Base-by-base conservation (phyloP, 2,797 vertebrate genomes). In the Ctenopoma multispine region DNA sequence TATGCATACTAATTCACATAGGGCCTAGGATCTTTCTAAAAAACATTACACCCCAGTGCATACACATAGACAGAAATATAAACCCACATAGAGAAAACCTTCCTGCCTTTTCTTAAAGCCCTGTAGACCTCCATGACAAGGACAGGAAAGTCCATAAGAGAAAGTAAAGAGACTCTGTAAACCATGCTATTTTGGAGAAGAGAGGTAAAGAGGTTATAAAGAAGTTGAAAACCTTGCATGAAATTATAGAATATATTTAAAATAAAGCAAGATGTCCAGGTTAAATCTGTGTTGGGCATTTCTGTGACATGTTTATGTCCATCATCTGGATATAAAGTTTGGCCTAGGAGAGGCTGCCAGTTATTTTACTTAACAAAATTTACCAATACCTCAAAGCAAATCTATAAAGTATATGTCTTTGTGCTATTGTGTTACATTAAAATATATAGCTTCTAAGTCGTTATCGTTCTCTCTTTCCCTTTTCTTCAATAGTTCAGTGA, bases 1-100 rank as follows among this genome's bases (percentile, higher is more conserved):
- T 94, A 90, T 87, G 89, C 83, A 83, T 84, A 89, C 83, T 93
- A 93, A 94, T 94, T 91, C 81, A 69, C 80, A 85, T 40, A 81
- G 72, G 82, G 70, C 61, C 40, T 41, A 12, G 38, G 48, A 82
- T 85, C 68, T 51, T 84, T 84, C 27, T 20, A 31, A 65, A 81
- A 66, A 40, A 63, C 50, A 29, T 36, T 8, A 21, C 44, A 44
- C 31, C 51, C 41, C 54, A 43, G 47, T 24, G 55, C 57, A 69
- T 53, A 56, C 12, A 31, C 40, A 64, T 4, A 20, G 46, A 74
- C 36, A 63, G 53, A 72, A 36, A 80, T n/a, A 67, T 38, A 79
- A 67, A 80, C 31, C 40, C 64, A 34, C 48, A 61, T 2, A 2
- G 18, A 64, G 56, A 63, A 75, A 77, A 64, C 29, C 62, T 44